A percentile compares a stretch with the other conserved stretches of the same genome.
phyloP scores from a whole-genome alignment of 1,140 invertebrate species.

The Varroa destructor region DNA sequence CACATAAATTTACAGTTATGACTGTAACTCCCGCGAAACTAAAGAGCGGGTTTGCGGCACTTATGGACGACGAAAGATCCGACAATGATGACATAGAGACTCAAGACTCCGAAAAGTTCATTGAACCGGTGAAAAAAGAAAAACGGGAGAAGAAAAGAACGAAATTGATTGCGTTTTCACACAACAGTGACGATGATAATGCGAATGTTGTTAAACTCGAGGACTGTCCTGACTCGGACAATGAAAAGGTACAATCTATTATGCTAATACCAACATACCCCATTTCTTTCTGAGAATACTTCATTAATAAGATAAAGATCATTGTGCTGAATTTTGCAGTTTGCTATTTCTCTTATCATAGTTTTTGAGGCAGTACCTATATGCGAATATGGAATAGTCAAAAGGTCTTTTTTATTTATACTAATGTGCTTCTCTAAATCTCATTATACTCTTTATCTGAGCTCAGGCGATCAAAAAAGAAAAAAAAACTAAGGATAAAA shows the following conservation, averaged over 20 bases:
- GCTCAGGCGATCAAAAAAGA: neutral
- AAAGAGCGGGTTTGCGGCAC: neutral
- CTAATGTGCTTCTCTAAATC: neutral
- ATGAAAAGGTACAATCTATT: neutral
- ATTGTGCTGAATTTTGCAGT: too few relatives aligned
- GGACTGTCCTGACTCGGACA: neutral
- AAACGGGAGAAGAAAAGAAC: conserved; percentile 27
- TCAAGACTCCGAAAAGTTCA: neutral
- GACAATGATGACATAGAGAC: neutral
- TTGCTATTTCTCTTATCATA: too few relatives aligned
- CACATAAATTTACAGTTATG: neutral
- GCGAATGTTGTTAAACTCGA: neutral
- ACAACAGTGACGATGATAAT: neutral
- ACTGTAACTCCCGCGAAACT: conserved; percentile 25
- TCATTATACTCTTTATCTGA: neutral
- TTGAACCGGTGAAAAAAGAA: conserved; percentile 3
- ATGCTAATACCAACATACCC: too few relatives aligned
- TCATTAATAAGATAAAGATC: too few relatives aligned
- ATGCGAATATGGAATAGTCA: too few relatives aligned
- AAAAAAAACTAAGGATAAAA: neutral
- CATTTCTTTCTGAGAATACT: too few relatives aligned
- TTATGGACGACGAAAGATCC: conserved; percentile 1
- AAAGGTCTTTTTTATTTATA: too few relatives aligned
- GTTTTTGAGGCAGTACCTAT: too few relatives aligned
- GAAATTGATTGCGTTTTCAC: too few relatives aligned